Evolutionary conservation across 2,888 invertebrate genomes (phyloP).

Genomic region (Monopis laevigella): DNA sequence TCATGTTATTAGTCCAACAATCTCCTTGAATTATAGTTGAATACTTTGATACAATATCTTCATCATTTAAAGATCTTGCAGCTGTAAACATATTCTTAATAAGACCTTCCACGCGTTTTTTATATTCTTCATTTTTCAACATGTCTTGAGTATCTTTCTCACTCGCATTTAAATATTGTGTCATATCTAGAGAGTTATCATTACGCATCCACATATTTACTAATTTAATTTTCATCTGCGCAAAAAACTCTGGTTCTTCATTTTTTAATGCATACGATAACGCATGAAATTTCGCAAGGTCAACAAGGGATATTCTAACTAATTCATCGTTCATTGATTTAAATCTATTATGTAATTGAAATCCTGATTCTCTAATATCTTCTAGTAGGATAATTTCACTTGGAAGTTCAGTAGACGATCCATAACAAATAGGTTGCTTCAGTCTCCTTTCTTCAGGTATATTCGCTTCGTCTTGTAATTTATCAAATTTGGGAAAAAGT

Average conservation of each 20-base stretch:
- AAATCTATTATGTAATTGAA: slow-evolving; percentile 29
- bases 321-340: slow-evolving; percentile 25
- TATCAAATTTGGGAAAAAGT: slow-evolving; percentile 27
- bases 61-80: neutral
- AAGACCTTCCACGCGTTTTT: neutral
- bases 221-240: slow-evolving; percentile 20
- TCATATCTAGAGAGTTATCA: neutral
- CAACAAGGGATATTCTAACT: slow-evolving; percentile 28
- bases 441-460: slow-evolving; percentile 27
- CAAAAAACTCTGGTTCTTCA: slow-evolving; percentile 27
- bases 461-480: slow-evolving; percentile 27
- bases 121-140: slow-evolving; percentile 8
- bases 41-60: slow-evolving; percentile 21
- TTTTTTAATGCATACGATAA: slow-evolving; percentile 31
- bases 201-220: slow-evolving; percentile 19
- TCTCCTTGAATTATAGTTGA: slow-evolving; percentile 34
- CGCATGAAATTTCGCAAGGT: slow-evolving; percentile 32
- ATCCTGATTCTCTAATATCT: slow-evolving; percentile 29
- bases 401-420: slow-evolving; percentile 23
- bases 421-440: slow-evolving; percentile 30
- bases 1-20: slow-evolving; percentile 36
- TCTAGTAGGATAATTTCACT: slow-evolving; percentile 34
- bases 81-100: neutral
- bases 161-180: neutral
- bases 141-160: neutral